These are phyloP conservation scores for Neodon shergylaensis DNA, from an alignment of 2,113 vertebrate species.

Conservation along the genomic window DNA sequence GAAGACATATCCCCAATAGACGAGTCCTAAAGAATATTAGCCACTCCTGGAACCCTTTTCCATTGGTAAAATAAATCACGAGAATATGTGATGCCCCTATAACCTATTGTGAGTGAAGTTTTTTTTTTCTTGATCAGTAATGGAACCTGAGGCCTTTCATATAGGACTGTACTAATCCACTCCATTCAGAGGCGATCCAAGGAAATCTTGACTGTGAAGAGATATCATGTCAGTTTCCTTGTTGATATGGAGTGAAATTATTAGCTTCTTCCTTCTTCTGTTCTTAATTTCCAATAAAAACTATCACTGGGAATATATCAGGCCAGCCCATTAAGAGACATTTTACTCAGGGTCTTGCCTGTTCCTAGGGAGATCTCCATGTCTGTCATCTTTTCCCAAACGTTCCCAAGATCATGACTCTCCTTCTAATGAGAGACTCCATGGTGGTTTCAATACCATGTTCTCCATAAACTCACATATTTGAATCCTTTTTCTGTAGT, in stretches of 20 bases:
- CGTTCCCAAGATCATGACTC: background rate
- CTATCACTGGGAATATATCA: background rate
- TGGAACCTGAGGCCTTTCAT: too few relatives aligned
- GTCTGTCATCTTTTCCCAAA: background rate
- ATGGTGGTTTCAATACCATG: background rate
- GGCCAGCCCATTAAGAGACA: background rate
- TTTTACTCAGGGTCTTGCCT: background rate
- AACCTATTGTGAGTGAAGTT: background rate
- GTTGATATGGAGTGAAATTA: background rate
- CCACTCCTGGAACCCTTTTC: background rate
- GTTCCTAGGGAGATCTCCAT: background rate
- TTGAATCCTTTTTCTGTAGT: background rate
- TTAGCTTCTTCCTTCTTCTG: background rate
- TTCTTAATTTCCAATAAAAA: background rate
- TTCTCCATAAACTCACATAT: background rate
- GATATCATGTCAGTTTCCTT: background rate
- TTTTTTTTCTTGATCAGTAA: background rate
- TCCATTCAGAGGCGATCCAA: background rate
- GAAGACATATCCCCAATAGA: background rate
- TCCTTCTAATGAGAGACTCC: background rate
- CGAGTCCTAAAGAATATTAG: background rate
- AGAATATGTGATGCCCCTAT: background rate
- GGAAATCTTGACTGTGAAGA: background rate
- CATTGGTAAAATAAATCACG: background rate
- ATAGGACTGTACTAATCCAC: too few relatives aligned